Percentiles rank a stretch among this genome's conserved stretches.
phyloP scores from a whole-genome alignment of 2,113 vertebrate genomes.

The Bungarus multicinctus region DNA sequence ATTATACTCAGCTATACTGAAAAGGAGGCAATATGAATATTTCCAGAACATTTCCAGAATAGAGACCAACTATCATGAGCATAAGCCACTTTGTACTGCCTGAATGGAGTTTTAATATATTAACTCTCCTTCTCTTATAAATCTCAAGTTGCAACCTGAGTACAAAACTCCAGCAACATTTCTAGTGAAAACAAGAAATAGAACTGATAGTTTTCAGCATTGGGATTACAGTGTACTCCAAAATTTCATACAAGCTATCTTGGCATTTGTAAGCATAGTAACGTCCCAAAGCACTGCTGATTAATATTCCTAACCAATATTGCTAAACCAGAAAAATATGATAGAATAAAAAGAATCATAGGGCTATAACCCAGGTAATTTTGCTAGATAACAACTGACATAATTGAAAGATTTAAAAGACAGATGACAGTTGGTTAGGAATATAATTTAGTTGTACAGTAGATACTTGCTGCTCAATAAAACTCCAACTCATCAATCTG shows the following conservation, averaged over 20 bases:
- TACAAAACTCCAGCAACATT: background rate
- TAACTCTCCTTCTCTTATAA: background rate
- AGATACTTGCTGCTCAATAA: background rate
- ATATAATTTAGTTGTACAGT: background rate
- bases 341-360: background rate
- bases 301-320: background rate
- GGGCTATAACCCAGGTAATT: background rate
- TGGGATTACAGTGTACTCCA: background rate
- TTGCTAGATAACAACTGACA: background rate
- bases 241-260: background rate
- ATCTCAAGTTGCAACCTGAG: background rate
- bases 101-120: background rate
- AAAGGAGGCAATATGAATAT: background rate
- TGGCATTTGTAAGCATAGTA: background rate
- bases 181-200: background rate
- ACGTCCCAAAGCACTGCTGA: background rate
- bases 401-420: background rate
- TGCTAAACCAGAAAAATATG: background rate
- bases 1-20: background rate
- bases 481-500: background rate
- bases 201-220: background rate
- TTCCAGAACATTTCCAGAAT: background rate
- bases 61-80: background rate
- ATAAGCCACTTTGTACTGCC: background rate
- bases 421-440: background rate